Evolutionary conservation across 2,113 vertebrate species (phyloP).

Genomic region (Podilymbus podiceps): DNA sequence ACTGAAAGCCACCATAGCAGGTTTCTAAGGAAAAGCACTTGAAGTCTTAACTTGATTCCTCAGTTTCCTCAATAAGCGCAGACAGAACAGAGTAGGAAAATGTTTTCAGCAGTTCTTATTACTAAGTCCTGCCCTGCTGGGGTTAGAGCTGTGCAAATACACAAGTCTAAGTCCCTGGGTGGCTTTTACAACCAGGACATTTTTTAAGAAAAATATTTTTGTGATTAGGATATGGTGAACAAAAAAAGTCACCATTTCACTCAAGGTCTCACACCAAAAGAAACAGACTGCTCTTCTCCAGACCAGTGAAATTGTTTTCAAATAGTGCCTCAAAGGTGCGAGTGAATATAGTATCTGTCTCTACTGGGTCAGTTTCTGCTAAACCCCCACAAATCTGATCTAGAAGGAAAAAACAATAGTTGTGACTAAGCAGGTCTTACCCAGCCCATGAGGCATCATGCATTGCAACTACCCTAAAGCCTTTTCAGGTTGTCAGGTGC

Average conservation of each 20-base stretch:
- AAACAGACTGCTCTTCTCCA: not conserved
- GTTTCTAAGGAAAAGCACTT: not conserved
- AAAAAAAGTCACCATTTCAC: not conserved
- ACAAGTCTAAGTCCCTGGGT: not conserved
- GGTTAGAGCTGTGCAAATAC: not conserved
- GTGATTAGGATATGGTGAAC: not conserved
- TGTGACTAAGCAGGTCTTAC: not conserved
- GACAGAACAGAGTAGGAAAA: not conserved
- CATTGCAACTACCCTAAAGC: not conserved
- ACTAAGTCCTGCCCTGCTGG: not conserved
- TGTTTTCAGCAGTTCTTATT: not conserved
- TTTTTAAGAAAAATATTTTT: not conserved
- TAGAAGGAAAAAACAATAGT: not conserved
- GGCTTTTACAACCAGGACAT: not conserved
- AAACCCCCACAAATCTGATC: not conserved
- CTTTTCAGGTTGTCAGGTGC: not conserved
- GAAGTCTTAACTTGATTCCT: not conserved
- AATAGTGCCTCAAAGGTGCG: not conserved
- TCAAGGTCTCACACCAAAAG: not conserved
- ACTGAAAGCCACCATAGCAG: not conserved
- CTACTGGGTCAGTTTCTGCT: not conserved
- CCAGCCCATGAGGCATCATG: rapidly evolving
- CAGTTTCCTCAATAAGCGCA: not conserved
- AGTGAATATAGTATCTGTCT: not conserved
- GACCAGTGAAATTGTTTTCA: not conserved